Evolutionary conservation across 2,888 invertebrate species (phyloP), one percentile per base, ranked within the genome.

Genomic region (Patella depressa): DNA sequence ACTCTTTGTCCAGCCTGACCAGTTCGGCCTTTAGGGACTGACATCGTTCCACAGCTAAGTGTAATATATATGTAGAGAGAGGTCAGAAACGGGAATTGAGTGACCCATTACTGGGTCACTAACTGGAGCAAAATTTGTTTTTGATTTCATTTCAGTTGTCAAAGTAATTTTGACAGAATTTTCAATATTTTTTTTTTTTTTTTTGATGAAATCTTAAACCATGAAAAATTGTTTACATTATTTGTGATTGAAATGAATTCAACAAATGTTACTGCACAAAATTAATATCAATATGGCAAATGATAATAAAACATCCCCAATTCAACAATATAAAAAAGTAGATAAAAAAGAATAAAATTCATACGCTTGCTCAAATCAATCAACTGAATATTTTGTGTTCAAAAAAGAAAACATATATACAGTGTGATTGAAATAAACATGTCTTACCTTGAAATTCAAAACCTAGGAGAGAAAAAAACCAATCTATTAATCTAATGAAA

Each of bases 61-160:
- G 65, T 65, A 65, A 65, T 65, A 65, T 45, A 65, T 65, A 65
- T 65, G 24, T 65, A 24, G 11, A 65, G 65, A 65, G 24, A 65
- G 65, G 65, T 65, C 65, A 65, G 65, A 65, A 65, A 65, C 65
- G 65, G 65, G 65, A 65, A 65, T 65, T 65, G 65, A 65, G 65
- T 65, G 65, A 24, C 65, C 65, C 65, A 65, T 19, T 24, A 65
- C 65, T 65, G 24, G 65, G 65, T 12, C 65, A 65, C 65, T 65
- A 24, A 65, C 65, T 65, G 24, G 19, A 65, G 65, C 65, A 65
- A 65, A 65, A 65, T 24, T 65, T 24, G 24, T 65, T 65, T 65
- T 65, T 24, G 24, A 65, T 12, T 65, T 65, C 65, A 65, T 65
- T 45, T 45, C 19, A 24, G 19, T 65, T 65, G 65, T 24, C 65